Conservation (phyloP, 1,140 invertebrate genomes). For the Euwallacea similis region DNA sequence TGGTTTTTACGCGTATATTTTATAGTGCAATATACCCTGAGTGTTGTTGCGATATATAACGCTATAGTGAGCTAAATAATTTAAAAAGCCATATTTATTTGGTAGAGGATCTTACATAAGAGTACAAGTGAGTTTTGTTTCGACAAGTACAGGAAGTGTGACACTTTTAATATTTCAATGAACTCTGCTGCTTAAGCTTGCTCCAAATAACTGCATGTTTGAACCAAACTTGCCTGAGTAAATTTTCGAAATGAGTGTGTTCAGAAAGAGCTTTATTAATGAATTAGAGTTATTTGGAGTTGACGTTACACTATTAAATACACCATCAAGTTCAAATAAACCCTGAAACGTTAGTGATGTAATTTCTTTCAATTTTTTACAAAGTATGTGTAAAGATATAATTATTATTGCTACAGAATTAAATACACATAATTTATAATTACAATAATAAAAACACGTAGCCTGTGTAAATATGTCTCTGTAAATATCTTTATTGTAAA, state of each 20-base stretch:
- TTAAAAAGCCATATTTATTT: slow-evolving; percentile 23
- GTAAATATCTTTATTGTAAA: slow-evolving; percentile 43
- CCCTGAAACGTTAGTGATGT: slow-evolving; percentile 29
- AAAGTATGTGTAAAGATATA: slow-evolving; percentile 28
- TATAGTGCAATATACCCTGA: slow-evolving; percentile 18
- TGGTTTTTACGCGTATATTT: neutral
- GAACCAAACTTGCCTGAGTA: no score
- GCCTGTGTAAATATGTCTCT: slow-evolving; percentile 18
- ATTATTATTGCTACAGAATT: slow-evolving; percentile 18
- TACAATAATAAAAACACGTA: slow-evolving; percentile 3
- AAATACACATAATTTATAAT: slow-evolving; percentile 12
- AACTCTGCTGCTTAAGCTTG: no score
- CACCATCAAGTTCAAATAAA: slow-evolving; percentile 29
- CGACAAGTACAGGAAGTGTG: no score
- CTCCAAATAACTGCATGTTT: no score
- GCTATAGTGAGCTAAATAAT: slow-evolving; percentile 3
- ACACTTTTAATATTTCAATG: no score
- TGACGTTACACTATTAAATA: slow-evolving; percentile 5
- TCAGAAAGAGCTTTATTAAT: no score
- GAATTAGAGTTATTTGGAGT: slow-evolving; percentile 18
- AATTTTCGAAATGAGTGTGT: no score
- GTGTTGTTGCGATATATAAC: slow-evolving; percentile 9
- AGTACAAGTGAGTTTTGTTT: no score
- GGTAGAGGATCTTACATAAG: neutral
- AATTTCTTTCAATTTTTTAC: slow-evolving; percentile 19